Evolutionary conservation across 1,140 invertebrate genomes (phyloP), one percentile per base, ranked within the genome.

Genomic region (Melanaphis sacchari): DNA sequence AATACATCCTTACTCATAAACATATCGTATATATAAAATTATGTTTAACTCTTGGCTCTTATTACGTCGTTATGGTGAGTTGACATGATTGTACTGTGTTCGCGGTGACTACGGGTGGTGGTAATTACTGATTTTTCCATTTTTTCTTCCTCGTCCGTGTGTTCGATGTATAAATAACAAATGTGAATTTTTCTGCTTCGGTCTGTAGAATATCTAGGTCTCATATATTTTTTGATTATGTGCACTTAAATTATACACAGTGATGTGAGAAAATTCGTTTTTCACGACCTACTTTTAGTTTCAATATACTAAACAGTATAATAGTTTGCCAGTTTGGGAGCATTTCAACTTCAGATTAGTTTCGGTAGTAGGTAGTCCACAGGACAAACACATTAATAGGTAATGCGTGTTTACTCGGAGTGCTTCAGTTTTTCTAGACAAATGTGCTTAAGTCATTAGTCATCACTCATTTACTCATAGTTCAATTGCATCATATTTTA

Each of bases 211-310:
- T 90, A 90, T 90, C 24, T 90, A 41, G 89, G 89, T 59, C 89
- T 90, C 15, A 36, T 49, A 38, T n/a, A 31, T 90, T 90, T 90
- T 66, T 90, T 21, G 89, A 66, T 59, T 41, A 66, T 40, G 40
- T 26, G 89, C 52, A 41, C 38, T 59, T n/a, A 26, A 21, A n/a
- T 87, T 26, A 87, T 89, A 89, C 46, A 40, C 9, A 26, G n/a
- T 40, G 89, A 90, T 52, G 87, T 89, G 49, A n/a, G 38, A 90
- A 90, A 90, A 66, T 90, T 90, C 89, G 54, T 90, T 90, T 90
- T 90, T 90, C 89, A 66, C 21, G 41, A 41, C 89, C 89, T 66
- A 90, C 89, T 90, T 90, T 41, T 66, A 40, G 54, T 66, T 90
- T 90, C 40, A 15, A 66, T 40, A 89, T 52, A 54, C 26, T 2